Conservation (phyloP, 2,113 vertebrate genomes). For the Nesogale talazaci region DNA sequence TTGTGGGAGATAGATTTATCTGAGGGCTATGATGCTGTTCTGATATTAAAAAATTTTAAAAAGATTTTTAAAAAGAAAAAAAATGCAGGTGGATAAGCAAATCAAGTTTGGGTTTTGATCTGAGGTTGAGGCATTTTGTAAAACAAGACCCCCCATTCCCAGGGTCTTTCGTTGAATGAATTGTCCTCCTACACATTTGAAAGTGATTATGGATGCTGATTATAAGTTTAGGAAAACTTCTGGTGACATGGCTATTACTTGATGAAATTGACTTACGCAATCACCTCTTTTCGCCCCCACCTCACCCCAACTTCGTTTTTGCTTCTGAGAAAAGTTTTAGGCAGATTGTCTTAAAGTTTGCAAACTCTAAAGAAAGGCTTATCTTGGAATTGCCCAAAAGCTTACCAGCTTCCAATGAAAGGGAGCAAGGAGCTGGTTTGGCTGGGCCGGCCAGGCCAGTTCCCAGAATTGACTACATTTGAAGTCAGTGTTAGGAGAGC, state of each 20-base stretch:
- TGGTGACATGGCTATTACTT: not conserved
- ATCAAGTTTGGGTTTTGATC: constrained; percentile 62
- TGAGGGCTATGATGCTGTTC: constrained; percentile 17
- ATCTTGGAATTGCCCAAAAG: not conserved
- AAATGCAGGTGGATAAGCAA: constrained; percentile 57
- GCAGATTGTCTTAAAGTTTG: not conserved
- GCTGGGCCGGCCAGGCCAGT: not conserved
- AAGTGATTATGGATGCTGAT: constrained; percentile 58
- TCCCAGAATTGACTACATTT: not conserved
- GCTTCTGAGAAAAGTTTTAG: not conserved
- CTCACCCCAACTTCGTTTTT: not conserved
- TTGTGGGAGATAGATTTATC: constrained; percentile 35
- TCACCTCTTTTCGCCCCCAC: not conserved
- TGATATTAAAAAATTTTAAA: constrained; percentile 34
- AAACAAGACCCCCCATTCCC: not conserved
- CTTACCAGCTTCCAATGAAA: not conserved
- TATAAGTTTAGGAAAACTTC: constrained; percentile 32
- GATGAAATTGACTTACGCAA: constrained; percentile 14
- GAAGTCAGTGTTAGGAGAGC: not conserved
- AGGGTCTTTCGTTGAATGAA: constrained; percentile 57
- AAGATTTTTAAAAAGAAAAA: too few relatives aligned
- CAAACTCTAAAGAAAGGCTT: constrained; percentile 10
- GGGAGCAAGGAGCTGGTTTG: not conserved
- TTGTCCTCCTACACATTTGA: constrained; percentile 45
- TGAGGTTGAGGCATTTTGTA: constrained; percentile 60